Conservation (phyloP, 1,140 invertebrate species). For the Choristoneura fumiferana region DNA sequence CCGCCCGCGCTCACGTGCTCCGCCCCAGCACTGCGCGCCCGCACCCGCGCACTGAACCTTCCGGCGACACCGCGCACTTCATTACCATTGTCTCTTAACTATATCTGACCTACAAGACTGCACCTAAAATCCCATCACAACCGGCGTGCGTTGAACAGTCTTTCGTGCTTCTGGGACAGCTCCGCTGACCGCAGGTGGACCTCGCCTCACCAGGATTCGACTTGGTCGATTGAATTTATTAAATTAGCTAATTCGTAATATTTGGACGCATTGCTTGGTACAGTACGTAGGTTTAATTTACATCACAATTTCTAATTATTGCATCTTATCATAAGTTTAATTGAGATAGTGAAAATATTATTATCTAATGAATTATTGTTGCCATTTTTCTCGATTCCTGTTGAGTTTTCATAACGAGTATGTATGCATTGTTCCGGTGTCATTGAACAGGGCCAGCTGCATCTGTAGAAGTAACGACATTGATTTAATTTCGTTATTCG, state of each 20-base stretch:
- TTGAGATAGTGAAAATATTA: constrained; percentile 31
- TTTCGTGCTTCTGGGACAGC: constrained; percentile 20
- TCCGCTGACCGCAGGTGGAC: constrained; percentile 27
- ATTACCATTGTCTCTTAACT: constrained; percentile 24
- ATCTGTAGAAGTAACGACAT: constrained; percentile 22
- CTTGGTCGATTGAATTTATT: constrained; percentile 29
- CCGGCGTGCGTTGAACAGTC: constrained; percentile 22
- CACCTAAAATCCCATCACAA: constrained; percentile 31
- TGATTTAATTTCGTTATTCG: constrained; percentile 1
- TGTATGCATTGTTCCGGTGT: constrained; percentile 25
- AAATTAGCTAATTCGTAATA: constrained; percentile 61
- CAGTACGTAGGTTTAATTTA: constrained; percentile 45
- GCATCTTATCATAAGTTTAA: constrained; percentile 69
- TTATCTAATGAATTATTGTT: constrained; percentile 21
- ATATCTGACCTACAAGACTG: not conserved
- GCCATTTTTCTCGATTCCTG: constrained; percentile 9
- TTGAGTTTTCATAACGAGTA: constrained; percentile 21
- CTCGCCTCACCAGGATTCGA: constrained; percentile 26
- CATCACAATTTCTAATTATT: constrained; percentile 73
- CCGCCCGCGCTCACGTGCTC: constrained; percentile 32
- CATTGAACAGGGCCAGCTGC: constrained; percentile 9
- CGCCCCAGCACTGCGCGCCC: constrained; percentile 10
- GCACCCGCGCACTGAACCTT: constrained; percentile 21
- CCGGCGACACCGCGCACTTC: constrained; percentile 26
- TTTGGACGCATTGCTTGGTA: constrained; percentile 73